A percentile compares a stretch with the other conserved stretches of the same genome.
phyloP scores from a whole-genome alignment of 2,113 vertebrate species.

The Prionailurus viverrinus region DNA sequence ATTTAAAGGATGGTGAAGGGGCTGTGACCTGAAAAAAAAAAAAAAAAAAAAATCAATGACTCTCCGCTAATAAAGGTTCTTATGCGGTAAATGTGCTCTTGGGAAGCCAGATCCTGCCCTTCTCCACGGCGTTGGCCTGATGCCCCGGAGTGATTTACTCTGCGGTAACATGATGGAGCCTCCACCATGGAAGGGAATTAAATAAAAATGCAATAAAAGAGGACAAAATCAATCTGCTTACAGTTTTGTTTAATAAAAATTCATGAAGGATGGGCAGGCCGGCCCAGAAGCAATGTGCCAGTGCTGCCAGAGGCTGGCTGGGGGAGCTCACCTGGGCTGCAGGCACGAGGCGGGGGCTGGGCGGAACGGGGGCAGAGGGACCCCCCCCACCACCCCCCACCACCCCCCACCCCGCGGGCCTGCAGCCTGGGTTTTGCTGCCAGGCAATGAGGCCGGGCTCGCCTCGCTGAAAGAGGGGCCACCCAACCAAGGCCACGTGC shows the following conservation, averaged over 20 bases:
- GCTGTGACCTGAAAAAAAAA: slow-evolving; percentile 84
- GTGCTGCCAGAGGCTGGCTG: slow-evolving; percentile 87
- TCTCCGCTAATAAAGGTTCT: slow-evolving; percentile 88
- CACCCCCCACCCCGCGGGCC: slow-evolving; percentile 59
- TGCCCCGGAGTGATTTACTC: slow-evolving; percentile 90
- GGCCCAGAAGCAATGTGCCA: slow-evolving; percentile 94
- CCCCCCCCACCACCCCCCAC: slow-evolving; percentile 21
- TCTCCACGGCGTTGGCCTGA: slow-evolving; percentile 86
- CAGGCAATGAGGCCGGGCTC: slow-evolving; percentile 72
- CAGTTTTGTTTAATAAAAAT: slow-evolving; percentile 99
- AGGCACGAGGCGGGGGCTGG: slow-evolving; percentile 68
- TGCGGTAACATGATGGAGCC: slow-evolving; percentile 89
- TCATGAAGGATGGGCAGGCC: slow-evolving; percentile 96
- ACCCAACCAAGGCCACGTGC: not conserved
- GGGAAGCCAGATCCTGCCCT: slow-evolving; percentile 87
- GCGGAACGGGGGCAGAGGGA: slow-evolving; percentile 78
- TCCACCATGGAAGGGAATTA: slow-evolving; percentile 94
- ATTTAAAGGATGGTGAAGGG: slow-evolving; percentile 83
- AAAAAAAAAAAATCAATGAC: slow-evolving; percentile 87
- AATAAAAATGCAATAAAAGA: slow-evolving; percentile 99
- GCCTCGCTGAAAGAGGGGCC: slow-evolving; percentile 78
- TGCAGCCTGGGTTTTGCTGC: slow-evolving; percentile 80
- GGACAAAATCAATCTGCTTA: slow-evolving; percentile 99
- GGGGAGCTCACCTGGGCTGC: slow-evolving; percentile 82
- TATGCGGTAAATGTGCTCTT: slow-evolving; percentile 88